Evolutionary conservation across 2,113 vertebrate genomes (phyloP).

Genomic region (Corapipo altera): DNA sequence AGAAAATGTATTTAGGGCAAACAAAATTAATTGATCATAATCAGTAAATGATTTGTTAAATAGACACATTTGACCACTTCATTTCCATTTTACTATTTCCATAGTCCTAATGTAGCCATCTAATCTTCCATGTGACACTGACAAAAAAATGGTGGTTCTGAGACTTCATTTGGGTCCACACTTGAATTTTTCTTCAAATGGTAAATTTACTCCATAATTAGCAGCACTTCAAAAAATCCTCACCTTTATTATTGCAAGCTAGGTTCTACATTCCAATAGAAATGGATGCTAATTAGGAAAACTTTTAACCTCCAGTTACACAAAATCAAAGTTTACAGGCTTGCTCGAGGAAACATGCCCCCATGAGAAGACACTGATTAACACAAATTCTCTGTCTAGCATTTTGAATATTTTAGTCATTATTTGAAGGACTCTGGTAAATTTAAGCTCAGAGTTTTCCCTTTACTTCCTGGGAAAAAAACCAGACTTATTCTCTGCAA

Average conservation of each 20-base stretch:
- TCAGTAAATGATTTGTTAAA: background rate
- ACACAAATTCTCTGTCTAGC: background rate
- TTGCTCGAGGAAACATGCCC: background rate
- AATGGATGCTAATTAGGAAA: slow-evolving; percentile 37
- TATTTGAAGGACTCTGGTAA: background rate
- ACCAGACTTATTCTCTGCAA: background rate
- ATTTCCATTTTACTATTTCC: background rate
- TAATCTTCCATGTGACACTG: background rate
- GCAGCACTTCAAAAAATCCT: background rate
- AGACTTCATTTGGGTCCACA: background rate
- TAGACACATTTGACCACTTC: background rate
- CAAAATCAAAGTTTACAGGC: slow-evolving; percentile 38
- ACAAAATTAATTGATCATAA: background rate
- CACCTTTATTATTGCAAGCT: slow-evolving; percentile 20
- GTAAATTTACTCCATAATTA: background rate
- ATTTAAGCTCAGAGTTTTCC: background rate
- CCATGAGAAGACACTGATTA: slow-evolving; percentile 27
- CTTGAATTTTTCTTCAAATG: slow-evolving; percentile 14
- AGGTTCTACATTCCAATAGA: background rate
- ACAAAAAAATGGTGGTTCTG: background rate
- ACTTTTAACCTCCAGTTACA: slow-evolving; percentile 41
- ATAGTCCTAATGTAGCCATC: background rate
- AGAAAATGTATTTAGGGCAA: background rate
- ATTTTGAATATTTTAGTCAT: slow-evolving; percentile 38
- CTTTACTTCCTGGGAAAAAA: background rate